Percentiles rank a stretch among this genome's conserved stretches.
phyloP scores from a whole-genome alignment of 2,888 invertebrate species.

The Ceraclea dissimilis region DNA sequence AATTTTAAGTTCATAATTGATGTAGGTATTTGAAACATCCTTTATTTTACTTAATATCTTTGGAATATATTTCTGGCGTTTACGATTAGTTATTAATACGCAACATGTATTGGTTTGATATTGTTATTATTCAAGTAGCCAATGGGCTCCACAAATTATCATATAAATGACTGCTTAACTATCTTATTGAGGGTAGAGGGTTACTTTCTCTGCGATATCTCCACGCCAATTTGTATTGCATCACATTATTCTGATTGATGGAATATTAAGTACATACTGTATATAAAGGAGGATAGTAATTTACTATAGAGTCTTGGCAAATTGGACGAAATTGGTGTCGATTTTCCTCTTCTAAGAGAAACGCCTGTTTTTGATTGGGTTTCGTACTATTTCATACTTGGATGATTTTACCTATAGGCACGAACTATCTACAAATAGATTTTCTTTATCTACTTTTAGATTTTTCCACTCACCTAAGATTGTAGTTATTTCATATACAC shows the following conservation, averaged over 20 bases:
- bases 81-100: constrained; percentile 25
- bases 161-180: constrained; percentile 23
- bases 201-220: background rate
- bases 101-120: constrained; percentile 20
- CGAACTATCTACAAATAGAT: too few relatives aligned
- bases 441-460: too few relatives aligned
- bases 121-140: constrained; percentile 10
- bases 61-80: constrained; percentile 25
- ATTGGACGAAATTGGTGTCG: background rate
- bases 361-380: background rate
- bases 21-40: too few relatives aligned
- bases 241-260: constrained; percentile 19
- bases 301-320: background rate
- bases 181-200: constrained; percentile 12
- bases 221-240: constrained; percentile 17
- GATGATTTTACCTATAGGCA: too few relatives aligned
- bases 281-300: background rate
- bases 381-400: too few relatives aligned
- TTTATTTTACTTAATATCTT: too few relatives aligned
- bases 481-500: too few relatives aligned
- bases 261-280: background rate
- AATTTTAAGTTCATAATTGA: too few relatives aligned
- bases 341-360: background rate
- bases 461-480: too few relatives aligned
- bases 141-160: constrained; percentile 22